These are phyloP conservation scores for Rhadinocentrus ornatus DNA, from an alignment of 2,797 vertebrate genomes.

Conservation along the genomic window DNA sequence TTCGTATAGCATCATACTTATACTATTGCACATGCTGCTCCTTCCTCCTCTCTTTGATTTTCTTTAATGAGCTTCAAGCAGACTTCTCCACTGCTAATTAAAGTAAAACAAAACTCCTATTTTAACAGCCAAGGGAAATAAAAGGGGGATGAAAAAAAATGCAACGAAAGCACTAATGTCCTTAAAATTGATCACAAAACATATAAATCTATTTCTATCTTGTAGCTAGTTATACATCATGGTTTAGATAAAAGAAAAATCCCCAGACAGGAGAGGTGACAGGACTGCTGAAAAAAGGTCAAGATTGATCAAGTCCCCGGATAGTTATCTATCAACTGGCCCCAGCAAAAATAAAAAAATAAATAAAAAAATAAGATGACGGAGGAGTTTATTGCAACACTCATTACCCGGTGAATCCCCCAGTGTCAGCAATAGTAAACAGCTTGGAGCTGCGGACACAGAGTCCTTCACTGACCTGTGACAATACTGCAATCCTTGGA, in stretches of 20 bases:
- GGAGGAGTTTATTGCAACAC: constrained; percentile 63
- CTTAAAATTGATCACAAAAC: constrained; percentile 54
- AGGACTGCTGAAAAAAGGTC: constrained; percentile 56
- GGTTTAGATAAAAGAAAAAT: background rate
- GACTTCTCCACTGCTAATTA: constrained; percentile 68
- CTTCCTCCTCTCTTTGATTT: constrained; percentile 60
- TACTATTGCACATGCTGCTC: constrained; percentile 50
- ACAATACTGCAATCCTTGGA: constrained; percentile 68
- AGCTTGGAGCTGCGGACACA: constrained; percentile 64
- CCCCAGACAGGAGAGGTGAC: constrained; percentile 44
- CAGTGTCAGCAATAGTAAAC: constrained; percentile 71
- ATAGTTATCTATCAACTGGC: constrained; percentile 66
- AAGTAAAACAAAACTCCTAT: constrained; percentile 73
- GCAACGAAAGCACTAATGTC: constrained; percentile 54
- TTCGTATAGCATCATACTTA: constrained; percentile 47
- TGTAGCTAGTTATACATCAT: constrained; percentile 1
- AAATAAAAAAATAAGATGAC: constrained; percentile 75
- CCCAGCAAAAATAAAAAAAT: constrained; percentile 65
- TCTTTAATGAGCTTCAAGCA: constrained; percentile 68
- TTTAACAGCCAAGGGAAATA: constrained; percentile 50
- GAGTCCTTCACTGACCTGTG: constrained; percentile 68
- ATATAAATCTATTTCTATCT: constrained; percentile 12
- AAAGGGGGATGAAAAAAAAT: constrained; percentile 26
- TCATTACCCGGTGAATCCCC: constrained; percentile 72
- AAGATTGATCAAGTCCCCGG: constrained; percentile 56